Conservation (phyloP, 2,113 vertebrate species). For the Spermophilus dauricus region DNA sequence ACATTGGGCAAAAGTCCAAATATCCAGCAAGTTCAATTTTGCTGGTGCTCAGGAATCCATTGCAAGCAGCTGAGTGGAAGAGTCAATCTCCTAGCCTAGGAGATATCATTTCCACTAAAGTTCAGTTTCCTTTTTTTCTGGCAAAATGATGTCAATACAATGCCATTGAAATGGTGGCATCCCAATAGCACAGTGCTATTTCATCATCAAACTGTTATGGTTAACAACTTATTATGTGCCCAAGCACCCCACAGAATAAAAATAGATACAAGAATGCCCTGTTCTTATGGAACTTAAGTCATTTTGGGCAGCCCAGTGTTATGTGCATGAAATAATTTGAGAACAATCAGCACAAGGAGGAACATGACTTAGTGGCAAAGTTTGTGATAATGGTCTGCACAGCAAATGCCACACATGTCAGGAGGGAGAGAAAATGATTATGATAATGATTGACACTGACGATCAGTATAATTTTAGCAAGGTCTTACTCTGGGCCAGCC, state of each 20-base stretch:
- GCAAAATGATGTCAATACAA: conserved; percentile 44
- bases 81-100: not conserved
- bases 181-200: conserved; percentile 12
- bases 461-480: not conserved
- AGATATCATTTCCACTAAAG: conserved; percentile 50
- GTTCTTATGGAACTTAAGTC: not conserved
- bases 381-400: not conserved
- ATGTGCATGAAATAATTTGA: not conserved
- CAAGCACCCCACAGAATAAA: not conserved
- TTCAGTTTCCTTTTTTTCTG: conserved; percentile 53
- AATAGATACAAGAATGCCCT: not conserved
- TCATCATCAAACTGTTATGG: conserved; percentile 59
- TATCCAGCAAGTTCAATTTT: conserved; percentile 41
- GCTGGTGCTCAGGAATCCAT: conserved; percentile 46
- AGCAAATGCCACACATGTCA: not conserved
- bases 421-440: conserved; percentile 32
- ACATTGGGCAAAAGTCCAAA: conserved; percentile 47
- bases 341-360: not conserved
- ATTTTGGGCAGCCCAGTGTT: not conserved
- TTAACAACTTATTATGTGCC: conserved; percentile 27
- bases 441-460: not conserved
- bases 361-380: not conserved
- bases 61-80: conserved; percentile 23
- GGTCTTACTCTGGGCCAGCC: not conserved
- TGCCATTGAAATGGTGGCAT: conserved; percentile 16